Evolutionary conservation across 2,888 invertebrate genomes (phyloP).

Genomic region (Rhagonycha lutea): DNA sequence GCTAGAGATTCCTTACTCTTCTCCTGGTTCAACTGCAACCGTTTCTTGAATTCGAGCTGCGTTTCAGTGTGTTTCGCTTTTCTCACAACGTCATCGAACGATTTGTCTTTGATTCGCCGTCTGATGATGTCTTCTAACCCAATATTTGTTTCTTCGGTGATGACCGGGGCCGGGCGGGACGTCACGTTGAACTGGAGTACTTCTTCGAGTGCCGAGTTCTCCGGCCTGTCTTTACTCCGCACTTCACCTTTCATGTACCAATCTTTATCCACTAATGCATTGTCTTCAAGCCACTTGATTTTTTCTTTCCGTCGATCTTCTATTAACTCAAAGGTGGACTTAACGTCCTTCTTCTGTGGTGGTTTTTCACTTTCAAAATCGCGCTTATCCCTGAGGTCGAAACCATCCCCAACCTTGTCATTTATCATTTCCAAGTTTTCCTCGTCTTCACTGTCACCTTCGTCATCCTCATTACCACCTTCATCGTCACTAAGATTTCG

Average conservation of each 20-base stretch:
- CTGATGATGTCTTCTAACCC: constrained; percentile 89
- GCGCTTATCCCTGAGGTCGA: constrained; percentile 37
- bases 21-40: constrained; percentile 86
- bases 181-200: constrained; percentile 88
- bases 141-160: constrained; percentile 88
- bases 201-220: constrained; percentile 92
- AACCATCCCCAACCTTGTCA: constrained; percentile 35
- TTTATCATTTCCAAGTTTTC: constrained; percentile 32
- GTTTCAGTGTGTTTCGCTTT: constrained; percentile 85
- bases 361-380: constrained; percentile 15
- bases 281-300: constrained; percentile 73
- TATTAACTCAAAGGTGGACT: constrained; percentile 75
- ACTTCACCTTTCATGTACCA: constrained; percentile 96
- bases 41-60: constrained; percentile 83
- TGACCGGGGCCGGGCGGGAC: constrained; percentile 83
- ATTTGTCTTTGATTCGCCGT: constrained; percentile 89
- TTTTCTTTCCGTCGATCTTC: constrained; percentile 72
- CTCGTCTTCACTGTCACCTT: constrained; percentile 36
- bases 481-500: constrained; percentile 12
- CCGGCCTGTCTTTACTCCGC: constrained; percentile 75
- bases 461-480: too few relatives aligned
- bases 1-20: constrained; percentile 93
- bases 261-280: constrained; percentile 79
- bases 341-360: constrained; percentile 36
- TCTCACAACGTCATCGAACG: constrained; percentile 91